Percentiles rank a stretch among this genome's conserved stretches.
These are phyloP conservation scores for Trichogramma dendrolimi DNA, from an alignment of 2,888 invertebrate genomes.

Conservation along the genomic window DNA sequence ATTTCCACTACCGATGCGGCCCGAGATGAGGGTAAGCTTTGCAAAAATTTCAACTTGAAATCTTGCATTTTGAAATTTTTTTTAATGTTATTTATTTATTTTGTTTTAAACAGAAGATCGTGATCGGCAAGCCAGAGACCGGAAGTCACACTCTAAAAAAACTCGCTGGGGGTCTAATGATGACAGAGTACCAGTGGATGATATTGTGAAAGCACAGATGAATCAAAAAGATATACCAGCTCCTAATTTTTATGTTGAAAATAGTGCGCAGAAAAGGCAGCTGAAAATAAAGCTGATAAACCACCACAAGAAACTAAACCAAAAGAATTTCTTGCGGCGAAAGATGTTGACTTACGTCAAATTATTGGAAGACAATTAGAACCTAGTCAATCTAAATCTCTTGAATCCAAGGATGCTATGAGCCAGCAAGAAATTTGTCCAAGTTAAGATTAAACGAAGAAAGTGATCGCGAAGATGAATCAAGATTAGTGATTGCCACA, in stretches of 20 bases:
- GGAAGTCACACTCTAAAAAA: conserved; percentile 46
- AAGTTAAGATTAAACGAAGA: conserved; percentile 46
- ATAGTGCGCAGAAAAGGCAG: conserved; percentile 23
- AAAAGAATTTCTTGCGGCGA: conserved; percentile 25
- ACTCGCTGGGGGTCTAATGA: conserved; percentile 51
- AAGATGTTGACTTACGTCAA: conserved; percentile 53
- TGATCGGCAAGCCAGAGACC: conserved; percentile 34
- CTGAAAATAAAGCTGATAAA: conserved; percentile 17
- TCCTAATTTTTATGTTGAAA: too few species aligned
- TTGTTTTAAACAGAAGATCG: neutral
- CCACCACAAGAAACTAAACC: conserved; percentile 25
- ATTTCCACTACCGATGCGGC: conserved; percentile 29
- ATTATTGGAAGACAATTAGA: conserved; percentile 35
- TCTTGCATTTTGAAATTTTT: neutral
- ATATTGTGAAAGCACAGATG: neutral
- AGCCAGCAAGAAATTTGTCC: conserved; percentile 42
- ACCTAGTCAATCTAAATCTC: conserved; percentile 34
- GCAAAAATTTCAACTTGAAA: neutral
- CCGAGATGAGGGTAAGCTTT: conserved; percentile 41
- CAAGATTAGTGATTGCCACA: conserved; percentile 44
- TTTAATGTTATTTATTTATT: neutral
- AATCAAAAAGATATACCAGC: conserved; percentile 13
- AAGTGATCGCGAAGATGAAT: conserved; percentile 49
- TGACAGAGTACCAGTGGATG: conserved; percentile 47
- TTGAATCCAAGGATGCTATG: conserved; percentile 41